Conservation (phyloP, 2,888 invertebrate species). For the Nipponacmea schrenckii region DNA sequence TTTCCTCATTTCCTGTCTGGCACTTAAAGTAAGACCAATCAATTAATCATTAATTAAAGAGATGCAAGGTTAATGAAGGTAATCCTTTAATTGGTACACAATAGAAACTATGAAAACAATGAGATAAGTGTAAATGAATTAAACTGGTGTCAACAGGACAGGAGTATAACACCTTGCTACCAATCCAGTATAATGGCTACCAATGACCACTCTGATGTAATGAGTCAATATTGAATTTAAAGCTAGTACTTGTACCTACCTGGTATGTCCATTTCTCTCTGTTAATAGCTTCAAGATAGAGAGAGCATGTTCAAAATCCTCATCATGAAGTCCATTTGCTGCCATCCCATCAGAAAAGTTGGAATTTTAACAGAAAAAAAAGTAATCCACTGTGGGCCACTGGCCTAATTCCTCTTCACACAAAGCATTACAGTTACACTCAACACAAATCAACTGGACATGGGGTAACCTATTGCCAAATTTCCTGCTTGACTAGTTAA, state of each 20-base stretch:
- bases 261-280: constrained; percentile 14
- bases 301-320: constrained; percentile 37
- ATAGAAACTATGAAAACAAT: too few relatives aligned
- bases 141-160: too few relatives aligned
- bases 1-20: too few relatives aligned
- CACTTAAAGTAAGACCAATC: too few relatives aligned
- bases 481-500: constrained; percentile 5
- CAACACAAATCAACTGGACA: constrained; percentile 3
- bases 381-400: background rate
- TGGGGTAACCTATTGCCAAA: constrained; percentile 8
- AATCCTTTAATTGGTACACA: too few relatives aligned
- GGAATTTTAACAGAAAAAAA: background rate
- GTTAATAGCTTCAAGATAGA: constrained; percentile 21
- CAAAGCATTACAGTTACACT: constrained; percentile 6
- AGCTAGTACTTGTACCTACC: constrained; percentile 12
- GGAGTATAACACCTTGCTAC: too few relatives aligned
- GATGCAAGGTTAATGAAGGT: too few relatives aligned
- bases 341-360: constrained; percentile 17
- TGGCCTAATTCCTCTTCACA: constrained; percentile 7
- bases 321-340: constrained; percentile 23
- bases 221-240: too few relatives aligned
- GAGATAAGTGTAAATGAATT: too few relatives aligned
- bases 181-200: too few relatives aligned
- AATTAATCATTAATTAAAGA: too few relatives aligned
- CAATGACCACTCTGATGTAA: too few relatives aligned